Percentiles rank a stretch among this genome's conserved stretches.
phyloP scores from a whole-genome alignment of 2,797 vertebrate genomes.

The Podarcis siculus region DNA sequence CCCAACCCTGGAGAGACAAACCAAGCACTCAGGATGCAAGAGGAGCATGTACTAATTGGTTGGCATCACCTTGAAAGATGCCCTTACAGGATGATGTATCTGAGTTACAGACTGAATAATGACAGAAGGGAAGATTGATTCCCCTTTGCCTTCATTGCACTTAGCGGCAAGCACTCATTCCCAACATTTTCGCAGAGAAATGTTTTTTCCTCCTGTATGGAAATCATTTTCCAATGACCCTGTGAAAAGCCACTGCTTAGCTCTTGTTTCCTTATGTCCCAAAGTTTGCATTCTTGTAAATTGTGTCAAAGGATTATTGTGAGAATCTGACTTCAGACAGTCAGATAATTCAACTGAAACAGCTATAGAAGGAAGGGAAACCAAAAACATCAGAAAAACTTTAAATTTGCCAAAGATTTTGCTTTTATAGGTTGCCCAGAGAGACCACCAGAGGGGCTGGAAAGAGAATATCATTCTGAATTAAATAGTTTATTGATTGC shows the following conservation, averaged over 20 bases:
- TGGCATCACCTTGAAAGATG: neutral
- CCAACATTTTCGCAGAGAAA: neutral
- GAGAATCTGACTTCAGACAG: slow-evolving; percentile 23
- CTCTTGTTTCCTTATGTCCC: neutral
- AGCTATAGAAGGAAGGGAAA: neutral
- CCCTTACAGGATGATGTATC: neutral
- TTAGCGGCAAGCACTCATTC: neutral
- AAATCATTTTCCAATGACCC: neutral
- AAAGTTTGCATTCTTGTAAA: slow-evolving; percentile 3
- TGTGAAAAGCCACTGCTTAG: neutral
- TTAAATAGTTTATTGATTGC: slow-evolving; percentile 7
- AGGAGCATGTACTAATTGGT: neutral
- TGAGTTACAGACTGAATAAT: neutral
- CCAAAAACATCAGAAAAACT: neutral
- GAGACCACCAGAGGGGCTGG: neutral
- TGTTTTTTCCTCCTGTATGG: neutral
- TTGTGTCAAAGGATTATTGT: slow-evolving; percentile 13
- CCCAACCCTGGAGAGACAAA: neutral
- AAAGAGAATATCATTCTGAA: neutral
- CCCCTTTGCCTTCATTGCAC: neutral
- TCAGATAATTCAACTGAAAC: slow-evolving; percentile 6
- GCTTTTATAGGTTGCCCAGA: neutral
- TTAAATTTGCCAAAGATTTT: neutral
- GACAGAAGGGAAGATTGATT: slow-evolving; percentile 1
- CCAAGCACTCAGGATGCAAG: neutral